Base-by-base conservation (phyloP, 2,888 invertebrate genomes). In the Sisyra terminalis region DNA sequence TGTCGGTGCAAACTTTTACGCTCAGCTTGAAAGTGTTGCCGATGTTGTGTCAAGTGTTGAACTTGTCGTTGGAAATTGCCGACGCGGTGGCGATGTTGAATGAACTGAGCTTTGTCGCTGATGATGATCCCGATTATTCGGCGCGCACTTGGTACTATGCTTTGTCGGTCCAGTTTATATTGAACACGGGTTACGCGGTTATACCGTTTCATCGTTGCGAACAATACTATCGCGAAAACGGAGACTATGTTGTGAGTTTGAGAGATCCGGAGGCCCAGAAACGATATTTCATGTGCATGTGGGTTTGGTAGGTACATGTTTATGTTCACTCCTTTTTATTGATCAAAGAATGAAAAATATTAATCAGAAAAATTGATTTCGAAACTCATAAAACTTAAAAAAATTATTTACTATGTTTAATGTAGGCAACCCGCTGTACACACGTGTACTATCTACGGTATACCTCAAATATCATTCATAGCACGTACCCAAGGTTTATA, bases 71-170 rank as follows among this genome's bases (percentile, higher is more conserved):
- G 10, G 3, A 39, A 16, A 24, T 24, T 24, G 24, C 55, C 32
- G 65, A 66, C 50, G 60, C 59, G 8, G 58, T 62, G 24, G 51
- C 57, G n/a, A 51, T 66, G 17, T 50, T 68, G 11, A 57, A 61
- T 34, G 64, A 66, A 52, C 52, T 69, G 29, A 58, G 55, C 37
- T 52, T 50, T 44, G 48, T 51, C 37, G 45, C 54, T 2, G 46
- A 46, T 6, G 54, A 56, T 45, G 57, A 58, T 45, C 47, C 45
- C 1, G 57, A 58, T 43, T 52, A 51, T 46, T 51, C 56, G 8
- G 73, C 69, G 35, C 64, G 64, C 50, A 68, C 70, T 1, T 75
- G 74, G 72, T 78, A 73, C 52, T 72, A 71, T 52, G 67, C 67
- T 6, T 58, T 71, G 17, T 67, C 71, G 32, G 54, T 75, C 29